Evolutionary conservation across 2,113 vertebrate genomes (phyloP), one percentile per base, ranked within the genome.

Genomic region (Glareola pratincola): DNA sequence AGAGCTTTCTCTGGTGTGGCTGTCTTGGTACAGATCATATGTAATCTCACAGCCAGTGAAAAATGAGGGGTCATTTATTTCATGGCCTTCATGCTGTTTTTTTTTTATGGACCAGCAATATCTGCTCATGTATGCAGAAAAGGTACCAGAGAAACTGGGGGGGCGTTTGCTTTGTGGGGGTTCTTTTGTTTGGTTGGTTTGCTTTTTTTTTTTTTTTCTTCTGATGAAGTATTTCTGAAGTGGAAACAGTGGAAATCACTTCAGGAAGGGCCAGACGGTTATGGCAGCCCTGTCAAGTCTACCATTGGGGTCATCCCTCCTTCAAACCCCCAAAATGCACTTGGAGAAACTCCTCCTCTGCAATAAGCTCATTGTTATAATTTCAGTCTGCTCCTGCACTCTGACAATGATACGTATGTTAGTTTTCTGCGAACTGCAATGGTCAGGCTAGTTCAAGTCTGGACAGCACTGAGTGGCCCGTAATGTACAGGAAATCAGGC

Each of bases 291-390:
- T 59, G 37, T 36, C 1, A 0, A 47, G 29, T 18, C 30, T 41
- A 9, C 7, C 30, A 23, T 0, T 41, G 43, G 20, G 13, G 39
- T 80, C 43, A 56, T 62, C 47, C 47, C 48, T 53, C 56, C 59
- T 64, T 75, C 56, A 30, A 7, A 75, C 51, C 29, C 34, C 54
- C 2, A 0, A 69, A 69, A 76, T 0, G 3, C 34, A 53, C 32
- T 54, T 92, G 83, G 71, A 92, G 51, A 24, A 26, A 73, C 16
- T 66, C 45, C 67, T 77, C 39, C 63, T 60, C 85, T 73, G 37
- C 71, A 67, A 11, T 32, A n/a, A 72, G 9, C 64, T 23, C 14
- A 36, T 47, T 78, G 47, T 34, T 72, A 19, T 36, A 37, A 77
- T 69, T 69, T 80, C 53, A 66, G 20, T 20, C 73, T 80, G 67